Percentiles rank a stretch among this genome's conserved stretches.
phyloP scores from a whole-genome alignment of 2,888 invertebrate species.

The Imbricaverruca yamaguchii region DNA sequence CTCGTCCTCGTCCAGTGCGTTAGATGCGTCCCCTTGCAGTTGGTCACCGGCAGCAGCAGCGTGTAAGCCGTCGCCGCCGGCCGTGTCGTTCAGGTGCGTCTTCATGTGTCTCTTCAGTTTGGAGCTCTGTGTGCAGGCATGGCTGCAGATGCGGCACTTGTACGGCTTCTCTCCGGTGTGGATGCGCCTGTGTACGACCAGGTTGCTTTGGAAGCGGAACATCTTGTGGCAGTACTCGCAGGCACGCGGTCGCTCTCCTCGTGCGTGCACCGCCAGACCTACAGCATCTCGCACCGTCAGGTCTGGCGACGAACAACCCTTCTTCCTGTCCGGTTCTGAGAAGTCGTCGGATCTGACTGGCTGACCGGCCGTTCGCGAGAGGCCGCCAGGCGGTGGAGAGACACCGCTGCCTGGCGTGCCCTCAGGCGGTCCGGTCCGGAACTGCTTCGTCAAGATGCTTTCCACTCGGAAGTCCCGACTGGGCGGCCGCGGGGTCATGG shows the following conservation, averaged over 20 bases:
- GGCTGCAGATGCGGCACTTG: slow-evolving; percentile 84
- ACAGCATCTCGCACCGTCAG: slow-evolving; percentile 23
- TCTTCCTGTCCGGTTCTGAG: slow-evolving; percentile 71
- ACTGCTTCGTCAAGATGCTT: slow-evolving; percentile 72
- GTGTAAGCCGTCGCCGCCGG: neutral
- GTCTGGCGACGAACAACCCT: slow-evolving; percentile 45
- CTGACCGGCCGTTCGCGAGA: slow-evolving; percentile 98
- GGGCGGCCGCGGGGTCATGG: slow-evolving; percentile 43
- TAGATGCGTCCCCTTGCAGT: slow-evolving; percentile 49
- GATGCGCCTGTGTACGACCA: slow-evolving; percentile 82
- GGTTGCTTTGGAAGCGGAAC: slow-evolving; percentile 80
- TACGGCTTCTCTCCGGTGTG: slow-evolving; percentile 72
- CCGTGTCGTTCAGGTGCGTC: slow-evolving; percentile 51
- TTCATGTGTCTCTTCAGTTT: slow-evolving; percentile 91
- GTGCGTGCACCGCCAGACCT: neutral
- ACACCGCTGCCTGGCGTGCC: slow-evolving; percentile 50
- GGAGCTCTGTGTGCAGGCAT: slow-evolving; percentile 78
- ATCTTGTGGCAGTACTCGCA: slow-evolving; percentile 92
- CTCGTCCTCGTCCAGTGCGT: slow-evolving; percentile 57
- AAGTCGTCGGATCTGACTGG: slow-evolving; percentile 58
- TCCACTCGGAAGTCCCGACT: slow-evolving; percentile 73
- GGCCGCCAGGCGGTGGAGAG: slow-evolving; percentile 73
- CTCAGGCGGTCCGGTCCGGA: slow-evolving; percentile 54
- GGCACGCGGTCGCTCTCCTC: slow-evolving; percentile 43
- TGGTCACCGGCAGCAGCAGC: slow-evolving; percentile 37